Percentiles rank a stretch among this genome's conserved stretches.
Evolutionary conservation across 2,888 invertebrate genomes (phyloP).

Genomic region (Carpatolechia fugitivella): DNA sequence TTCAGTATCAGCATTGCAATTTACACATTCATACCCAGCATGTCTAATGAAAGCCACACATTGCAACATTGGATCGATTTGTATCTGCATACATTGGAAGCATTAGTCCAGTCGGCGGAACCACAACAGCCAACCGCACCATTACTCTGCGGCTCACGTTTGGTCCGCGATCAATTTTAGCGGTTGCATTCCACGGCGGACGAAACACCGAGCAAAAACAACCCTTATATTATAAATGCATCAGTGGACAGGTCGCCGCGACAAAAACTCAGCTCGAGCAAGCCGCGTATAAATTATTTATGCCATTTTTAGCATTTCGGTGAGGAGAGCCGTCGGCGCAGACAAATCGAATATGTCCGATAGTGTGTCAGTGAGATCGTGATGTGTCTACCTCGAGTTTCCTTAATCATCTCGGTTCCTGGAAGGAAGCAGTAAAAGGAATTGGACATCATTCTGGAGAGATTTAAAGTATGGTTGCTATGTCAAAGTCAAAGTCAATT

Average conservation of each 20-base stretch:
- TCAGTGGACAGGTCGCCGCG: conserved; percentile 76
- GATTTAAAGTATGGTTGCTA: neutral
- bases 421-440: neutral
- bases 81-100: conserved; percentile 6
- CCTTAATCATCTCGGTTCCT: conserved; percentile 6
- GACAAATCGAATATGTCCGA: conserved; percentile 30
- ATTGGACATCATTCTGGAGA: neutral
- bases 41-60: conserved; percentile 5
- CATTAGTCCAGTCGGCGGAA: conserved; percentile 8
- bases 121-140: conserved; percentile 37
- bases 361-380: conserved; percentile 18
- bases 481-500: no score
- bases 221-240: conserved; percentile 80
- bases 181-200: conserved; percentile 73
- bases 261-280: conserved; percentile 70
- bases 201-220: conserved; percentile 72
- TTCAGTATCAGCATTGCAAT: neutral
- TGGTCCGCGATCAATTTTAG: conserved; percentile 78
- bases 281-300: conserved; percentile 77
- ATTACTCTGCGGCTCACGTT: conserved; percentile 73
- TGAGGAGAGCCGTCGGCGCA: conserved; percentile 26
- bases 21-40: neutral
- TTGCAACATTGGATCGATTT: neutral
- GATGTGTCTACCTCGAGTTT: neutral
- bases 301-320: conserved; percentile 77